Base-by-base conservation (phyloP, 92 coral and sea anemone genomes). In the Siderastrea siderea region DNA sequence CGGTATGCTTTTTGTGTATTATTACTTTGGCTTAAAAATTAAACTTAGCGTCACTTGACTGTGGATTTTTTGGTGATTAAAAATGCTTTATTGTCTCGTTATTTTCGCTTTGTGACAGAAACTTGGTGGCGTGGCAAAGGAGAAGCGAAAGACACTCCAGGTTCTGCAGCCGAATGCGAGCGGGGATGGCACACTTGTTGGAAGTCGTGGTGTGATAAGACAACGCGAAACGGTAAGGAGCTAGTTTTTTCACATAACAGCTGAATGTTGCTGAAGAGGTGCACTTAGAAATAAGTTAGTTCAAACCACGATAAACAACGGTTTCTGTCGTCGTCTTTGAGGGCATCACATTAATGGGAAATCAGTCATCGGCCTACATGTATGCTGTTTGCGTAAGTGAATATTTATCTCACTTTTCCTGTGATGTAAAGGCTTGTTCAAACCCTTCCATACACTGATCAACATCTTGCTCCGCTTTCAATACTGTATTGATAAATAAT, bases 131-230 rank as follows among this genome's bases (percentile, higher is more conserved):
- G 65, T 80, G 10, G 69, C 82, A 10, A 85, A 75, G 16, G 98
- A 94, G 68, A 92, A 88, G 78, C 82, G 99, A 62, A 96, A 95
- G 69, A 93, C 99, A 0, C 93, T 96, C 15, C 98, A 96, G 93
- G 93, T 96, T 80, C 93, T 96, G 47, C 99, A 96, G 53, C 99
- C 99, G 0, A 69, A 96, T 6, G 99, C 98, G 16, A 88, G 81
- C 77, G 98, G 99, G 4, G 93, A 94, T 61, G 98, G 96, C 62
- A 77, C 89, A 14, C 99, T 96, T 59, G 96, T 93, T 46, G 99
- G 99, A 45, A 91, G 98, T 74, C 83, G 86, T 74, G 88, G 90
- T 15, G 81, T 74, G 16, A 69, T 82, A 4, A 93, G 90, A 69
- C 86, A 75, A 13, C 87, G 90, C 47, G 86, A 71, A 82, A 70